Evolutionary conservation across 1,140 invertebrate species (phyloP), one percentile per base, ranked within the genome.

Genomic region (Drosophila bocki): DNA sequence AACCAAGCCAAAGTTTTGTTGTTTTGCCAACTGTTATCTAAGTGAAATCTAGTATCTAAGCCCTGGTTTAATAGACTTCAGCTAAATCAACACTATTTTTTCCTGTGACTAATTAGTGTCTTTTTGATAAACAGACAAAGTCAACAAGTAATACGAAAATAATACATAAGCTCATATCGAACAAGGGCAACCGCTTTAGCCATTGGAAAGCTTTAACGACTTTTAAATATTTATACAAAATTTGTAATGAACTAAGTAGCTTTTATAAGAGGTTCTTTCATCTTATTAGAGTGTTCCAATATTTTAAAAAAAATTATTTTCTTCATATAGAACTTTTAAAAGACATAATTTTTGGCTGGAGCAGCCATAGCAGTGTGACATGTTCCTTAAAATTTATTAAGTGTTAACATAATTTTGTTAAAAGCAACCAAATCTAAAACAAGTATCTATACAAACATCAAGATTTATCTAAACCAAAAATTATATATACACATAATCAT

Each of bases 1-100:
- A 60, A n/a, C 22, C 32, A 3, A 45, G 32, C 33, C 37, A 33
- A 67, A 78, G 79, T 32, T 82, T 60, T 60, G 42, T 78, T 82
- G 56, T 78, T 58, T 41, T 26, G 41, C 45, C 61, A 67, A 53
- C 48, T 80, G 58, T 61, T 70, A 70, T 58, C 50, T 11, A 26
- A 19, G 9, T 32, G 39, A n/a, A 35, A 15, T 54, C 17, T 54
- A 50, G 47, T 50, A 50, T n/a, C 45, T 42, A 42, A 3, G 4
- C 12, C 17, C 33, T 37, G 33, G 7, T 64, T 54, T 41, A 17
- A 54, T 33, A 45, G 32, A 54, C 44, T 37, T 33, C 48, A 68
- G 63, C 22, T 51, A 35, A 51, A 26, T 35, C 58, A 69, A 54
- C 37, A 68, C 11, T 9, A 50, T n/a, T 35, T 13, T 42, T 0